A percentile compares a stretch with the other conserved stretches of the same genome.
Conservation (phyloP, 2,797 vertebrate species). For the Dermochelys coriacea region DNA sequence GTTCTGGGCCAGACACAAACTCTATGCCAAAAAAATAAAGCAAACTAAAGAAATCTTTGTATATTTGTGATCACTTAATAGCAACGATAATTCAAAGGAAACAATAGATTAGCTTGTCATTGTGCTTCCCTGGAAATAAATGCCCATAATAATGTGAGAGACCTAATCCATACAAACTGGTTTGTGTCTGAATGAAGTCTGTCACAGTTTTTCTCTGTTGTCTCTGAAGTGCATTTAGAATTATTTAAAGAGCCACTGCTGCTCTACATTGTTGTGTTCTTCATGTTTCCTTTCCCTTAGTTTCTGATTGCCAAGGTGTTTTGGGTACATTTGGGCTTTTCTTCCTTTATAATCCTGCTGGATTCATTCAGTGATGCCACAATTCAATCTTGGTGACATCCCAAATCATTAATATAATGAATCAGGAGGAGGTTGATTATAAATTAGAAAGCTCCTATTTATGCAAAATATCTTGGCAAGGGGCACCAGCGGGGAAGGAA, state of each 20-base stretch:
- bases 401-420: constrained; percentile 74
- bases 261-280: background rate
- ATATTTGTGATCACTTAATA: background rate
- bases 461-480: constrained; percentile 69
- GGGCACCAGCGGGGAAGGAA: constrained; percentile 34
- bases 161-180: background rate
- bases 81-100: background rate
- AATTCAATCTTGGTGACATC: constrained; percentile 68
- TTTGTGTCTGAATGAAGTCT: background rate
- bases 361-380: constrained; percentile 63
- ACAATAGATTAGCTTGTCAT: background rate
- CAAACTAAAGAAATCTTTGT: background rate
- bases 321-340: constrained; percentile 47
- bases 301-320: background rate
- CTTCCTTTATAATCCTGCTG: constrained; percentile 57
- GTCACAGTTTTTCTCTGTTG: background rate
- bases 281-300: constrained; percentile 36
- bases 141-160: background rate
- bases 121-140: background rate
- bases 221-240: background rate
- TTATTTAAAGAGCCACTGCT: background rate
- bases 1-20: background rate
- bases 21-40: background rate
- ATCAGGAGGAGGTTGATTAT: constrained; percentile 72
- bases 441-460: constrained; percentile 73